These are phyloP conservation scores for Galeruca laticollis DNA, from an alignment of 2,888 invertebrate genomes.

Conservation along the genomic window DNA sequence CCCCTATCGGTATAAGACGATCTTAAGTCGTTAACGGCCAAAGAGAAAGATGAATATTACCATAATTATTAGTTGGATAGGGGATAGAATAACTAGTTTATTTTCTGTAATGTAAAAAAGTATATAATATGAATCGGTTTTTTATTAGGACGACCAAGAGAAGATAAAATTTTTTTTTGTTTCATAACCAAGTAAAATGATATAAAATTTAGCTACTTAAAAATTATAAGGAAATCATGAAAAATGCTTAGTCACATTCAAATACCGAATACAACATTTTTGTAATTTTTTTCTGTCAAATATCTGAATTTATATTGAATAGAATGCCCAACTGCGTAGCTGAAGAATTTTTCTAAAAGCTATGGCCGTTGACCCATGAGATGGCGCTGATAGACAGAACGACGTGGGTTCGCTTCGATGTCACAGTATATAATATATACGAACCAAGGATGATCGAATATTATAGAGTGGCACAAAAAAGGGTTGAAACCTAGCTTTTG, in stretches of 20 bases:
- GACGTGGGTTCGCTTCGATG: conserved; percentile 60
- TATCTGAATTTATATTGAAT: too few species aligned
- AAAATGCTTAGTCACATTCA: too few species aligned
- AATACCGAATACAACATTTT: too few species aligned
- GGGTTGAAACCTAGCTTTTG: too few species aligned
- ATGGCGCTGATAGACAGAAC: conserved; percentile 60
- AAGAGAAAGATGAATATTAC: conserved; percentile 49
- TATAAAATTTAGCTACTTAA: too few species aligned
- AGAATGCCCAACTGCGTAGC: neutral
- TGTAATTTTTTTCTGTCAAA: too few species aligned
- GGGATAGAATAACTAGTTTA: conserved; percentile 46
- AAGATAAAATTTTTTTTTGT: too few species aligned
- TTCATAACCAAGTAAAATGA: too few species aligned
- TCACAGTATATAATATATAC: conserved; percentile 31
- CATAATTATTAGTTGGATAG: conserved; percentile 49
- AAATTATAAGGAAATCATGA: too few species aligned
- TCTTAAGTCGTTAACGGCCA: conserved; percentile 48
- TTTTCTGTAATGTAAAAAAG: conserved; percentile 41
- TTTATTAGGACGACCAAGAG: neutral
- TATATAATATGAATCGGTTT: neutral
- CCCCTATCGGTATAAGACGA: conserved; percentile 44
- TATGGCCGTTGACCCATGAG: conserved; percentile 58
- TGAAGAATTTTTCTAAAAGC: conserved; percentile 7
- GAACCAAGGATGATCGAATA: neutral
- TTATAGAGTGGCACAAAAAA: conserved; percentile 1